Conservation (phyloP, 2,888 invertebrate genomes). For the Pheosia tremula region DNA sequence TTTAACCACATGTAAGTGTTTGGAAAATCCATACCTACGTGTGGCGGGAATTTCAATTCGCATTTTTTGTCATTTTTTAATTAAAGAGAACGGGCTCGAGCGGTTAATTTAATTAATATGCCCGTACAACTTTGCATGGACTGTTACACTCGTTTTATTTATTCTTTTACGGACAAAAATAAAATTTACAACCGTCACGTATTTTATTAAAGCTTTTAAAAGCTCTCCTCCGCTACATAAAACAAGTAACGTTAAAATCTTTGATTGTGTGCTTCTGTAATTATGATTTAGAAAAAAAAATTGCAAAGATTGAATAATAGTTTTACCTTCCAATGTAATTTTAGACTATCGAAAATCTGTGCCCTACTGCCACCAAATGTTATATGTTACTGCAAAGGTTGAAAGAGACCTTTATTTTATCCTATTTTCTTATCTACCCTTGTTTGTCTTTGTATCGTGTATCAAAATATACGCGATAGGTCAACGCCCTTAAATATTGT, state of each 20-base stretch:
- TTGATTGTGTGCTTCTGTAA: background rate
- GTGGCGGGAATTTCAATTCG: constrained; percentile 16
- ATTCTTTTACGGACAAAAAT: constrained; percentile 27
- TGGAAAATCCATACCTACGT: constrained; percentile 8
- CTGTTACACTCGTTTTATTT: constrained; percentile 32
- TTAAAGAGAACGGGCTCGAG: constrained; percentile 24
- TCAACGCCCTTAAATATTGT: constrained; percentile 1
- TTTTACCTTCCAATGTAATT: too few species aligned
- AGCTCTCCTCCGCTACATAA: constrained; percentile 1
- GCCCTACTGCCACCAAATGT: background rate
- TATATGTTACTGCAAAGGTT: constrained; percentile 9
- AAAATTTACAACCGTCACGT: constrained; percentile 23
- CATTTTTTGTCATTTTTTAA: constrained; percentile 33
- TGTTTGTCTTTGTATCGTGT: constrained; percentile 22
- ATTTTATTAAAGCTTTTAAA: constrained; percentile 9
- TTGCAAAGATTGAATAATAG: too few species aligned
- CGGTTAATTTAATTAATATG: constrained; percentile 37
- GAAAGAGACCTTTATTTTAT: constrained; percentile 18
- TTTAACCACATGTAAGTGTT: background rate
- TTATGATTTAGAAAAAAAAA: too few species aligned
- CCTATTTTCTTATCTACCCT: constrained; percentile 22
- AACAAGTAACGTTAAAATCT: constrained; percentile 3
- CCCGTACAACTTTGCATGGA: constrained; percentile 31
- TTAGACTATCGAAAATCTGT: background rate
- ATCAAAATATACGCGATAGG: constrained; percentile 11